A percentile compares a stretch with the other conserved stretches of the same genome.
These are phyloP conservation scores for Thymelicus lineola DNA, from an alignment of 2,888 invertebrate species.

Conservation along the genomic window DNA sequence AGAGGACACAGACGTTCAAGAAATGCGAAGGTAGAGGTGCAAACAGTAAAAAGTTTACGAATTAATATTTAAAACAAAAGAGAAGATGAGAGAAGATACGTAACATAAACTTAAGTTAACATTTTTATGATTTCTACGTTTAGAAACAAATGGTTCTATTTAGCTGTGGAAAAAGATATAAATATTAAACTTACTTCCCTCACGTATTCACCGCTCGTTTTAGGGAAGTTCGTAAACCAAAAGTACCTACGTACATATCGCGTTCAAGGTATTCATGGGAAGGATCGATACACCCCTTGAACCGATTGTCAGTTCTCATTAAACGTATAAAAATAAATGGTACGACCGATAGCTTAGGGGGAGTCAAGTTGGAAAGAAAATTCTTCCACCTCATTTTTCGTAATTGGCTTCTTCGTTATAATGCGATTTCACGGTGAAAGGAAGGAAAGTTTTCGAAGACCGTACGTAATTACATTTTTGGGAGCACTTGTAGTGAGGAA, in stretches of 20 bases:
- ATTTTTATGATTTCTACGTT: neutral
- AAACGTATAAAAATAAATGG: slow-evolving; percentile 75
- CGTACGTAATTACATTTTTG: slow-evolving; percentile 22
- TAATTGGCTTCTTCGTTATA: slow-evolving; percentile 47
- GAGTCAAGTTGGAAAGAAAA: slow-evolving; percentile 54
- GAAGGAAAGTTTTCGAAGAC: slow-evolving; percentile 22
- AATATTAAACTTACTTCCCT: neutral
- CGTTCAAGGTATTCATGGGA: slow-evolving; percentile 40
- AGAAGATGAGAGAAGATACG: no score
- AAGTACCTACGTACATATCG: slow-evolving; percentile 19
- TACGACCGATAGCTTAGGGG: slow-evolving; percentile 54
- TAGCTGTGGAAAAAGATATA: neutral
- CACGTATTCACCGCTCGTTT: neutral
- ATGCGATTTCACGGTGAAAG: slow-evolving; percentile 33
- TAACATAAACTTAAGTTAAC: no score
- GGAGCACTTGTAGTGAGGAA: slow-evolving; percentile 16
- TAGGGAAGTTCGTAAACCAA: slow-evolving; percentile 24
- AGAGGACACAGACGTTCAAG: no score
- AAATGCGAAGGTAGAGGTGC: no score
- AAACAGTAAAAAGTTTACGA: no score
- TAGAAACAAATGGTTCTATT: neutral
- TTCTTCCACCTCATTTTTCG: slow-evolving; percentile 50
- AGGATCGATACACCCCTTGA: slow-evolving; percentile 48
- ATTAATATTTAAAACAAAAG: no score
- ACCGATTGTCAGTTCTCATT: slow-evolving; percentile 73